phyloP scores from a whole-genome alignment of 2,797 vertebrate genomes.

The Discoglossus pictus region DNA sequence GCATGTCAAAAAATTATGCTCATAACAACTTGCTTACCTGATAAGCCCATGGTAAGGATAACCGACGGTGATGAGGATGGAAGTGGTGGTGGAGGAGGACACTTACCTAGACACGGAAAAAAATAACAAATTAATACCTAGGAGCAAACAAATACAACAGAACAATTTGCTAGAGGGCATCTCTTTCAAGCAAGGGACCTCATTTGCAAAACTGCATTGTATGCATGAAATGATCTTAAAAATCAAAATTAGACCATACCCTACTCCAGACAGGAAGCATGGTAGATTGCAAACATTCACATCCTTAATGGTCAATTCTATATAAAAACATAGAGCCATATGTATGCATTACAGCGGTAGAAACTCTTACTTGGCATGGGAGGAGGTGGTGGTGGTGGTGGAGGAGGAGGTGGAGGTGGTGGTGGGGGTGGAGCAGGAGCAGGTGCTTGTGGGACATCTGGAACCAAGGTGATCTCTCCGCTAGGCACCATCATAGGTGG shows the following conservation, averaged over 20 bases:
- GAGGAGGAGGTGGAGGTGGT: conserved; percentile 78
- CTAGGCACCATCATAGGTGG: neutral
- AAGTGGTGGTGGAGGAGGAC: conserved; percentile 80
- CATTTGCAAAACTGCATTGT: too few relatives aligned
- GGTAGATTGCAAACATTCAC: too few relatives aligned
- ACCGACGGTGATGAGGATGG: conserved; percentile 85
- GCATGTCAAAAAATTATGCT: too few relatives aligned
- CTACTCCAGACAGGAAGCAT: too few relatives aligned
- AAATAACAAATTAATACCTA: conserved; percentile 1
- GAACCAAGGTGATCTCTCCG: conserved; percentile 19
- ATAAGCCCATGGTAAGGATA: conserved; percentile 86
- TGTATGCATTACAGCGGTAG: too few relatives aligned
- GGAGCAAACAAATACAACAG: neutral
- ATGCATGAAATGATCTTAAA: too few relatives aligned
- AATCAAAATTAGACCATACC: too few relatives aligned
- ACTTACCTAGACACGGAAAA: conserved; percentile 60
- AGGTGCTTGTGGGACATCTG: conserved; percentile 44
- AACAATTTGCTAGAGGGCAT: too few relatives aligned
- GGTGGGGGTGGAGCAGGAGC: conserved; percentile 74
- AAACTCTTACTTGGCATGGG: conserved; percentile 77
- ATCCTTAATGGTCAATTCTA: too few relatives aligned
- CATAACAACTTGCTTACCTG: conserved; percentile 75
- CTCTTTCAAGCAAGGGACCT: too few relatives aligned
- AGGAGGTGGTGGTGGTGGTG: conserved; percentile 81
- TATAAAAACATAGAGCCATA: too few relatives aligned